phyloP scores from a whole-genome alignment of 2,797 vertebrate genomes.

The Scolopax bukidnonensis region DNA sequence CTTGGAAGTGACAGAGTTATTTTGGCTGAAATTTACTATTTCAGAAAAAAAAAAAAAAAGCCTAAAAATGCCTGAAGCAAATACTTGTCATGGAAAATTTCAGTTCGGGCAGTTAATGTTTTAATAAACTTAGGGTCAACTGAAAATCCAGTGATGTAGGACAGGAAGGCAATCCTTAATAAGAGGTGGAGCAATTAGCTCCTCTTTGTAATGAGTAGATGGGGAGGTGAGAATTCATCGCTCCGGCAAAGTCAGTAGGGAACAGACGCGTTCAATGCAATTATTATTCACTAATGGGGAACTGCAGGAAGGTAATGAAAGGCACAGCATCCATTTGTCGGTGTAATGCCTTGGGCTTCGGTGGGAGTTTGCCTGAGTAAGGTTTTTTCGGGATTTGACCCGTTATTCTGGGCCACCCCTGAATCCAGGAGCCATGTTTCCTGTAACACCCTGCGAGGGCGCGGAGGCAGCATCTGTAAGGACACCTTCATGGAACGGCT shows the following conservation, averaged over 20 bases:
- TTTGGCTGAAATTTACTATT: slow-evolving; percentile 21
- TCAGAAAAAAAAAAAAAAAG: not conserved
- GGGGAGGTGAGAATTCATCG: slow-evolving; percentile 39
- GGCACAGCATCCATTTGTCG: not conserved
- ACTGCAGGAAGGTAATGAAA: not conserved
- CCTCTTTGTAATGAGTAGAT: not conserved
- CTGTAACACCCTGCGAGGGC: not conserved
- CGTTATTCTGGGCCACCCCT: not conserved
- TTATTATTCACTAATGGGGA: slow-evolving; percentile 47
- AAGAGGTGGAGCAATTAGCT: slow-evolving; percentile 11
- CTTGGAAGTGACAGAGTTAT: slow-evolving; percentile 27
- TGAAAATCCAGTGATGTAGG: not conserved
- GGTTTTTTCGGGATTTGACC: not conserved
- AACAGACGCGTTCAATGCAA: not conserved
- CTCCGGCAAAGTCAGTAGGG: not conserved
- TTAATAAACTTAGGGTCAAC: not conserved
- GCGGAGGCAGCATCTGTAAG: not conserved
- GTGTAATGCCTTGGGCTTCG: not conserved
- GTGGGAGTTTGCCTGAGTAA: not conserved
- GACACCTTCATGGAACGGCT: fast-evolving
- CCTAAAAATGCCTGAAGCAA: not conserved
- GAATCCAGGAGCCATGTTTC: fast-evolving
- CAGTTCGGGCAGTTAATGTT: not conserved
- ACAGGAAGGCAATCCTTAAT: not conserved
- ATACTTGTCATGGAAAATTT: slow-evolving; percentile 18